phyloP scores from a whole-genome alignment of 2,113 vertebrate genomes.

The Thamnaconus septentrionalis region DNA sequence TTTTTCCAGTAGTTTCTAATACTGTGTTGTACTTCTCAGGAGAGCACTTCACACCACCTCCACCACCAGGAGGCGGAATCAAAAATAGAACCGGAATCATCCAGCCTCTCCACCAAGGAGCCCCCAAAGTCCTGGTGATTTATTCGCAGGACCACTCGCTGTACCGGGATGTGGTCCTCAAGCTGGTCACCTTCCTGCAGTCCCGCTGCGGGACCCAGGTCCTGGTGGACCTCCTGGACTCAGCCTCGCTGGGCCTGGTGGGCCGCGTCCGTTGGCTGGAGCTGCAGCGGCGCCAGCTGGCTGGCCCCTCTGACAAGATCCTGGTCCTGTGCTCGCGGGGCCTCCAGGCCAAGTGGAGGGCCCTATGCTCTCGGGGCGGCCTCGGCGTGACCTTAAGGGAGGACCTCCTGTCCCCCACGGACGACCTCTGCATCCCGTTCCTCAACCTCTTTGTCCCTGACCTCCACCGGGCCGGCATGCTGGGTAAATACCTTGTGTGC shows the following conservation, averaged over 20 bases:
- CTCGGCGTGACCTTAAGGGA: slow-evolving; percentile 78
- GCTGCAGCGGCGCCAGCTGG: slow-evolving; percentile 83
- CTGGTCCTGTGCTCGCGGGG: slow-evolving; percentile 90
- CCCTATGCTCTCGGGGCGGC: slow-evolving; percentile 79
- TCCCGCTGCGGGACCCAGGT: slow-evolving; percentile 86
- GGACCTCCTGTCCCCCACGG: slow-evolving; percentile 77
- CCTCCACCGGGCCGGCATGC: slow-evolving; percentile 84
- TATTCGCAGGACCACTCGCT: slow-evolving; percentile 91
- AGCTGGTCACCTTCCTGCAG: slow-evolving; percentile 88
- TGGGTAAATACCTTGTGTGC: slow-evolving; percentile 89
- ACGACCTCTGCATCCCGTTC: slow-evolving; percentile 89
- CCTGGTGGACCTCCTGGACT: slow-evolving; percentile 86
- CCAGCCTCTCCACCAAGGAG: slow-evolving; percentile 2
- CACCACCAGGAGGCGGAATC: fast-evolving
- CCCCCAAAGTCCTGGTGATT: slow-evolving; percentile 84
- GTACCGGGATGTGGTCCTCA: slow-evolving; percentile 88
- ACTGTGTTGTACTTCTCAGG: no score
- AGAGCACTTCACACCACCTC: no score
- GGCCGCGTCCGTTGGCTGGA: slow-evolving; percentile 88
- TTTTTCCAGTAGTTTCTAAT: no score
- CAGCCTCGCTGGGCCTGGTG: slow-evolving; percentile 79
- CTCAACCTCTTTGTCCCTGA: slow-evolving; percentile 89
- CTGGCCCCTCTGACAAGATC: slow-evolving; percentile 82
- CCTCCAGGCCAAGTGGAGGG: slow-evolving; percentile 90
- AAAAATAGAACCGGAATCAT: background rate